These are phyloP conservation scores for Astropecten irregularis DNA, from an alignment of 53 echinoderm and acorn worm species.

Conservation along the genomic window DNA sequence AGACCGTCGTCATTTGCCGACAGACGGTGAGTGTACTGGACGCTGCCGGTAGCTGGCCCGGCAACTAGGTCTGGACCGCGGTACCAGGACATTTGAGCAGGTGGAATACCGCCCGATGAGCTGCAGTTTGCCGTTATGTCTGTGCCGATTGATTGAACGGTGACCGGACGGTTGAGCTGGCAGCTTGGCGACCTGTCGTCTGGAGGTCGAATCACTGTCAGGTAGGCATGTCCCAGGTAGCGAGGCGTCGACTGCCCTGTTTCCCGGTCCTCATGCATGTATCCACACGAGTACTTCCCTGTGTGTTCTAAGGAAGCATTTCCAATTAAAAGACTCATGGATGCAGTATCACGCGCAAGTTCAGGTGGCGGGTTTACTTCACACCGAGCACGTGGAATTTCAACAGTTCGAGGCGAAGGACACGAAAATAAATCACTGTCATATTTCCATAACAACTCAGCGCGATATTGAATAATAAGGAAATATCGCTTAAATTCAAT, in stretches of 20 bases:
- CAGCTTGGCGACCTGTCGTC: not conserved
- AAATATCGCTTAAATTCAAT: not conserved
- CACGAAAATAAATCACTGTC: not conserved
- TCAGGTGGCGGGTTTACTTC: too few relatives aligned
- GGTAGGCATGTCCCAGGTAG: not conserved
- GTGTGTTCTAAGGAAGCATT: not conserved
- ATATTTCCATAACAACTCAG: not conserved
- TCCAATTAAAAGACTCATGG: not conserved
- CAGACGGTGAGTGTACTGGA: not conserved
- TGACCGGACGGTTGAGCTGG: not conserved
- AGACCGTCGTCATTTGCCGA: not conserved
- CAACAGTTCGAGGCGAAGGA: too few relatives aligned
- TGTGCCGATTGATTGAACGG: not conserved
- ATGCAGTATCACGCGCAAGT: too few relatives aligned
- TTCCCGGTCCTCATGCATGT: not conserved
- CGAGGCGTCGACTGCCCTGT: not conserved
- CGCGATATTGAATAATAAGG: not conserved
- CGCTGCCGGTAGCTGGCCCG: not conserved
- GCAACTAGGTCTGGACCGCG: not conserved
- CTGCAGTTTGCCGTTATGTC: not conserved
- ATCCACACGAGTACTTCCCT: not conserved
- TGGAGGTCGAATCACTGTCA: not conserved
- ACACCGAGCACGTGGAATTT: too few relatives aligned
- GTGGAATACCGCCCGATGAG: not conserved
- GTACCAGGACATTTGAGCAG: slow-evolving; percentile 9